Conservation (phyloP, 2,797 vertebrate species). For the Xenentodon cancila region DNA sequence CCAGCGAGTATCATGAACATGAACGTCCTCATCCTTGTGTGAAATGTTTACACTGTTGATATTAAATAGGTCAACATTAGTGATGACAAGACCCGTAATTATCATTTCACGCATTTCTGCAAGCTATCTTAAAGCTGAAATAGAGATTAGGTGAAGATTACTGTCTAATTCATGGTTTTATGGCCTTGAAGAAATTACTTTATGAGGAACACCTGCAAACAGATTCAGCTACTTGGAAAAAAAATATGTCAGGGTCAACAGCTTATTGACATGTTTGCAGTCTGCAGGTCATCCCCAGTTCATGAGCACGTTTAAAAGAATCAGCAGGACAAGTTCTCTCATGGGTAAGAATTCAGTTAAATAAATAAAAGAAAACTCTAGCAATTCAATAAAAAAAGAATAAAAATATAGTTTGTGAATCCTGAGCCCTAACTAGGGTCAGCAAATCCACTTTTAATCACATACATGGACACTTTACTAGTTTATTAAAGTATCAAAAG, state of each 20-base stretch:
- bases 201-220: conserved; percentile 34
- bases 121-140: conserved; percentile 55
- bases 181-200: conserved; percentile 40
- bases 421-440: too few species aligned
- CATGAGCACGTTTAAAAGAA: conserved; percentile 18
- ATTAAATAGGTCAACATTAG: conserved; percentile 66
- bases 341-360: conserved; percentile 14
- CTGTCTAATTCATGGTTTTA: conserved; percentile 48
- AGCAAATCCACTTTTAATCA: not conserved
- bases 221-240: conserved; percentile 18
- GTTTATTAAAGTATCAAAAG: conserved; percentile 6
- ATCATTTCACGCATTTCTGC: conserved; percentile 59
- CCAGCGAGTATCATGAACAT: conserved; percentile 48
- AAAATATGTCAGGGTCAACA: conserved; percentile 4
- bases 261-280: conserved; percentile 16
- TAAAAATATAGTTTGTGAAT: too few species aligned
- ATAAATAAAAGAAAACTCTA: too few species aligned
- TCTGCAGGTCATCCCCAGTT: conserved; percentile 29
- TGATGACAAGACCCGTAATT: conserved; percentile 68
- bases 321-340: not conserved
- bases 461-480: not conserved
- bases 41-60: conserved; percentile 70
- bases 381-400: too few species aligned
- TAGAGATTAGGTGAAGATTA: conserved; percentile 65
- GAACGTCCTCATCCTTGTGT: conserved; percentile 40